Conservation (phyloP, 2,113 vertebrate genomes). For the Choloepus hoffmanni region DNA sequence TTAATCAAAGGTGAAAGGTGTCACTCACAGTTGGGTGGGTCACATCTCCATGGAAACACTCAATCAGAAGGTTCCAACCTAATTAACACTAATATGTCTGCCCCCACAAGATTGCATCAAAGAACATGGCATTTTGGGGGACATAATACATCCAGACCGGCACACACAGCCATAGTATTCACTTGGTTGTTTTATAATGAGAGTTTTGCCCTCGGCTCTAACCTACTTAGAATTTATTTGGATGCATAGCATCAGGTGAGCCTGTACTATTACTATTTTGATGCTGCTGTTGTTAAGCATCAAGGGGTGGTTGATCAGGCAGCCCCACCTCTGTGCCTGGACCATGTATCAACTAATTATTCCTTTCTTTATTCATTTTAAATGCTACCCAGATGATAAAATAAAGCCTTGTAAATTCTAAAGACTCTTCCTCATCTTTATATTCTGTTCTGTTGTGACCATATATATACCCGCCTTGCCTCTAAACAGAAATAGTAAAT, state of each 20-base stretch:
- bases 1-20: too few species aligned
- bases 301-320: not conserved
- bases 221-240: not conserved
- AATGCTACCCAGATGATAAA: not conserved
- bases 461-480: not conserved
- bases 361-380: not conserved
- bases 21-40: too few species aligned
- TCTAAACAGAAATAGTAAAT: not conserved
- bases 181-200: too few species aligned
- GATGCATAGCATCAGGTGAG: fast-evolving
- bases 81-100: too few species aligned
- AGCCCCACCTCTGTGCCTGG: not conserved
- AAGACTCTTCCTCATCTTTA: not conserved
- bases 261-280: too few species aligned
- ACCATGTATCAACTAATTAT: not conserved
- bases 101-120: too few species aligned
- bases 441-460: not conserved
- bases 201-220: not conserved
- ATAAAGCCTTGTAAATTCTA: not conserved
- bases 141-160: too few species aligned
- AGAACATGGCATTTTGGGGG: too few species aligned
- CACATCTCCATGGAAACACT: too few species aligned
- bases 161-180: too few species aligned
- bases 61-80: too few species aligned
- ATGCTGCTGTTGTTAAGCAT: not conserved